These are phyloP conservation scores for Disparrhopalites patrizii DNA, from an alignment of 2,888 invertebrate species.

Conservation along the genomic window DNA sequence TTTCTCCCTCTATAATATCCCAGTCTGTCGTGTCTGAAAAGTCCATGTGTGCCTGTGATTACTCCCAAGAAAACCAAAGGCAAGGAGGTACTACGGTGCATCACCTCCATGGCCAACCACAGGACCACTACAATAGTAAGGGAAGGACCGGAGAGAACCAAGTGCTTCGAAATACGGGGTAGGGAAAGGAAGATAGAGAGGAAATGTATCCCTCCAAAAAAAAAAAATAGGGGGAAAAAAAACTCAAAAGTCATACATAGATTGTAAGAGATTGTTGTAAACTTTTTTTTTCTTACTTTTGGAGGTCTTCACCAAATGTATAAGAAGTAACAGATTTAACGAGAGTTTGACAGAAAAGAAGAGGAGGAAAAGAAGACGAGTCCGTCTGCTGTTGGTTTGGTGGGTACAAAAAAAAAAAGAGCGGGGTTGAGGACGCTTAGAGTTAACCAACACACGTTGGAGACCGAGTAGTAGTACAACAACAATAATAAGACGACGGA, in stretches of 20 bases:
- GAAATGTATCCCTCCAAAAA: constrained; percentile 11
- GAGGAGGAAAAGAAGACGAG: background rate
- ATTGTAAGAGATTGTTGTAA: constrained; percentile 21
- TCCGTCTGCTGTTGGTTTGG: background rate
- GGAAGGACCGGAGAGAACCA: no score
- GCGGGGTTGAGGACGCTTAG: constrained; percentile 15
- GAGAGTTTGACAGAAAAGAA: background rate
- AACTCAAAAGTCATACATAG: constrained; percentile 9
- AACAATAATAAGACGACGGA: no score
- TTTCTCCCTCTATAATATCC: no score
- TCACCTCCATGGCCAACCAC: constrained; percentile 1
- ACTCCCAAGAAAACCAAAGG: constrained; percentile 1
- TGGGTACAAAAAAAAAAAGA: constrained; percentile 6
- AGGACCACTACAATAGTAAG: background rate
- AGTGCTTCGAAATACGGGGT: no score
- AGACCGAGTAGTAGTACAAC: background rate
- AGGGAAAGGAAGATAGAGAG: background rate
- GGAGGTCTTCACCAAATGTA: constrained; percentile 2
- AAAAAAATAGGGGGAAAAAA: no score
- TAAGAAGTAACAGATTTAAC: constrained; percentile 7
- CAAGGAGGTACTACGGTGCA: constrained; percentile 2
- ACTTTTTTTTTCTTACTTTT: no score
- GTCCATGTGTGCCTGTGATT: no score
- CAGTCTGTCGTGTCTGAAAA: no score
- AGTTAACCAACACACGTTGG: constrained; percentile 11